Conservation (phyloP, 2,113 vertebrate genomes). For the Sylvia atricapilla region DNA sequence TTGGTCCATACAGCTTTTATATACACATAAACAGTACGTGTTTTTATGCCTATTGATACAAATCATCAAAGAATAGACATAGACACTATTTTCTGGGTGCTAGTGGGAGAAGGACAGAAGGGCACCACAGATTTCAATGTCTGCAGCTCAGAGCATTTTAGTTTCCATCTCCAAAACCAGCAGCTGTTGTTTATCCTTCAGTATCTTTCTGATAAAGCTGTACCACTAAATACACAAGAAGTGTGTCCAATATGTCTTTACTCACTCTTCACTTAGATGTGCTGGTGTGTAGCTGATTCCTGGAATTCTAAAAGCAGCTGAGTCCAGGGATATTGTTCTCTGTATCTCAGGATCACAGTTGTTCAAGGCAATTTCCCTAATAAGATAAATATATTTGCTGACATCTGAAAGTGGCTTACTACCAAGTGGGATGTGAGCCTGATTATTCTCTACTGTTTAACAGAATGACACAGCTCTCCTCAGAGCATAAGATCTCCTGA, state of each 20-base stretch:
- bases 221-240: not conserved
- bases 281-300: not conserved
- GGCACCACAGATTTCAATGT: not conserved
- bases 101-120: not conserved
- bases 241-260: not conserved
- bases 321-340: not conserved
- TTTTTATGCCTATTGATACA: not conserved
- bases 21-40: not conserved
- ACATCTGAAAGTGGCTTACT: constrained; percentile 23
- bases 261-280: not conserved
- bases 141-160: not conserved
- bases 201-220: not conserved
- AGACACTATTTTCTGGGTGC: not conserved
- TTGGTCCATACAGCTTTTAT: not conserved
- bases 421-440: not conserved
- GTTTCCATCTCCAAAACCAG: not conserved
- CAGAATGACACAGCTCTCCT: not conserved
- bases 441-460: not conserved
- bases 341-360: constrained; percentile 3
- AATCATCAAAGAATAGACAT: not conserved
- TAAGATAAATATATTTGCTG: constrained; percentile 40
- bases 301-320: constrained; percentile 5
- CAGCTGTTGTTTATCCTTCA: not conserved
- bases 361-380: constrained; percentile 20
- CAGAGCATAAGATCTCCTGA: not conserved